phyloP scores from a whole-genome alignment of 2,797 vertebrate species.

The Labeo calbasu region DNA sequence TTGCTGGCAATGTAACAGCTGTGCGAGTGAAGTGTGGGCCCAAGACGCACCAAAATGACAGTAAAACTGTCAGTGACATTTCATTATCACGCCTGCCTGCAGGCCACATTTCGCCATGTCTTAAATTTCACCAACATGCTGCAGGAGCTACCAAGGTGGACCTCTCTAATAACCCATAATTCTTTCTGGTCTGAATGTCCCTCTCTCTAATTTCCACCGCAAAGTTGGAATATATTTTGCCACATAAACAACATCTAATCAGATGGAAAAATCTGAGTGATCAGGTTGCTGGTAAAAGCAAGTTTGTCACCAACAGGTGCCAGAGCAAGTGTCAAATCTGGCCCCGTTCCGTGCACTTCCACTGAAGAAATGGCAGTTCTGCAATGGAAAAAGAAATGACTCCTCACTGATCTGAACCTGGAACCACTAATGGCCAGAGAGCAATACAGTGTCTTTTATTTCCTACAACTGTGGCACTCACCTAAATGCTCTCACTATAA shows the following conservation, averaged over 20 bases:
- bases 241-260: conserved; percentile 50
- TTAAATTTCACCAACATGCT: conserved; percentile 69
- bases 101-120: conserved; percentile 67
- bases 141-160: conserved; percentile 46
- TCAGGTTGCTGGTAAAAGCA: conserved; percentile 1
- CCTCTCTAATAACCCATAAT: conserved; percentile 23
- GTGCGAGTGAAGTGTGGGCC: conserved; percentile 69
- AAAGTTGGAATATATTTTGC: conserved; percentile 17
- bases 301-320: neutral
- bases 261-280: conserved; percentile 45
- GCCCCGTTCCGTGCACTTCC: neutral
- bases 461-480: neutral
- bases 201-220: conserved; percentile 25
- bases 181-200: conserved; percentile 27
- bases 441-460: neutral
- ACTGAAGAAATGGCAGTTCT: neutral
- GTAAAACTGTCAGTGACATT: conserved; percentile 75
- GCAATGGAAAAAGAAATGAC: neutral
- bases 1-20: conserved; percentile 74
- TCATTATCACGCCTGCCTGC: conserved; percentile 65
- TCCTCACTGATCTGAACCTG: neutral
- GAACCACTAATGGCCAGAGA: neutral
- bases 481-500: neutral
- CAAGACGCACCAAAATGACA: conserved; percentile 68
- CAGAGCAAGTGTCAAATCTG: conserved; percentile 5